Percentiles rank a stretch among this genome's conserved stretches.
Evolutionary conservation across 2,797 vertebrate genomes (phyloP).

Genomic region (Chloroceryle amazona): DNA sequence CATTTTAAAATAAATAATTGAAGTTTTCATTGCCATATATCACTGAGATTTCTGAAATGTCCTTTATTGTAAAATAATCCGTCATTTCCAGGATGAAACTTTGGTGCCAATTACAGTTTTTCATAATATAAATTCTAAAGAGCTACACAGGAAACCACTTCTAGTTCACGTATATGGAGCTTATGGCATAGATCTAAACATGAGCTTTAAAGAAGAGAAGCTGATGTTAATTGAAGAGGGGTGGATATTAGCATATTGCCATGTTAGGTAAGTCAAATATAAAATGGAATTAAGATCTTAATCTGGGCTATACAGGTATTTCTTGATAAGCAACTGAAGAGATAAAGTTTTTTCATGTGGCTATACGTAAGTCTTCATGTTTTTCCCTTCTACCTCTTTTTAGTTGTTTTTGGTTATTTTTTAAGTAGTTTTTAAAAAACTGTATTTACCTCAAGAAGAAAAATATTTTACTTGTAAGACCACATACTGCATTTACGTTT

Average conservation of each 20-base stretch:
- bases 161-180: constrained; percentile 95
- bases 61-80: constrained; percentile 69
- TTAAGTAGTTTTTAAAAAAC: background rate
- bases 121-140: constrained; percentile 81
- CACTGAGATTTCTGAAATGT: constrained; percentile 72
- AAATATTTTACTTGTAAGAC: background rate
- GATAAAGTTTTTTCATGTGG: background rate
- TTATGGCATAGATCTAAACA: constrained; percentile 92
- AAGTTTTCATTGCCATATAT: constrained; percentile 67
- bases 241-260: constrained; percentile 96
- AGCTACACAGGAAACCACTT: constrained; percentile 86
- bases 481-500: background rate
- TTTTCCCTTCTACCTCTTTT: background rate
- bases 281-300: background rate
- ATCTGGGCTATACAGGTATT: background rate
- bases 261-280: constrained; percentile 88
- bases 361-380: background rate
- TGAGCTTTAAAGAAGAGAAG: constrained; percentile 92
- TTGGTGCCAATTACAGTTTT: constrained; percentile 92
- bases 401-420: background rate
- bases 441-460: background rate
- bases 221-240: constrained; percentile 90
- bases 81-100: constrained; percentile 89
- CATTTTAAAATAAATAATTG: constrained; percentile 76
- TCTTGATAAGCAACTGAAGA: background rate